Evolutionary conservation across 2,113 vertebrate species (phyloP).

Genomic region (Peromyscus polionotus): DNA sequence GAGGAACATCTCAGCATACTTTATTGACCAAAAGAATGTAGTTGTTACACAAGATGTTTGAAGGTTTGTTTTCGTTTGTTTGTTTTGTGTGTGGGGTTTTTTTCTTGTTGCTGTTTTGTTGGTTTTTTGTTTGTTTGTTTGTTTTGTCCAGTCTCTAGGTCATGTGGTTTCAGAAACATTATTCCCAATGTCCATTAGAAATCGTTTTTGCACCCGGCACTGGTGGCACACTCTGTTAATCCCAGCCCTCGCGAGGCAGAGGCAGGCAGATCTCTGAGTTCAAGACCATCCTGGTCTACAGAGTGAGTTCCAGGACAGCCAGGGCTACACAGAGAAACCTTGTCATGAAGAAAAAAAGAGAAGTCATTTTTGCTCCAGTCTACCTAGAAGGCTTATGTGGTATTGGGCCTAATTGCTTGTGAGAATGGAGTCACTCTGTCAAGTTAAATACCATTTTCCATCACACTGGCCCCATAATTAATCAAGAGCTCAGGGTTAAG

Average conservation of each 20-base stretch:
- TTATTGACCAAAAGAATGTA: neutral
- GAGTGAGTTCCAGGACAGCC: no score
- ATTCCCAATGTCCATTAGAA: neutral
- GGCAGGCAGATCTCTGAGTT: no score
- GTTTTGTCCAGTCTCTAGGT: neutral
- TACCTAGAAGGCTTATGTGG: neutral
- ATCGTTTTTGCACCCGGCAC: neutral
- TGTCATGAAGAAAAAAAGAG: neutral
- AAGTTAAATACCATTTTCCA: neutral
- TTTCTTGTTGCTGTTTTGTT: neutral
- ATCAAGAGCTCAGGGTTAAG: neutral
- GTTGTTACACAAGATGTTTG: neutral
- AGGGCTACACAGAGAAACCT: no score
- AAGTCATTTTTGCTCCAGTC: neutral
- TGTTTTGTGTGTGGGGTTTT: no score
- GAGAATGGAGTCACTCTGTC: neutral
- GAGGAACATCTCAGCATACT: neutral
- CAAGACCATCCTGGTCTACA: no score
- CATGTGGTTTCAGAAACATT: neutral
- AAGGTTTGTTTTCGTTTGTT: neutral
- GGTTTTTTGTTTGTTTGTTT: neutral
- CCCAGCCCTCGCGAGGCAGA: no score
- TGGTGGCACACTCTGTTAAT: no score
- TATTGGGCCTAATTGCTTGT: neutral
- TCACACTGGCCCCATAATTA: neutral